A percentile compares a stretch with the other conserved stretches of the same genome.
Evolutionary conservation across 2,888 invertebrate genomes (phyloP).

Genomic region (Catocala sponsa): DNA sequence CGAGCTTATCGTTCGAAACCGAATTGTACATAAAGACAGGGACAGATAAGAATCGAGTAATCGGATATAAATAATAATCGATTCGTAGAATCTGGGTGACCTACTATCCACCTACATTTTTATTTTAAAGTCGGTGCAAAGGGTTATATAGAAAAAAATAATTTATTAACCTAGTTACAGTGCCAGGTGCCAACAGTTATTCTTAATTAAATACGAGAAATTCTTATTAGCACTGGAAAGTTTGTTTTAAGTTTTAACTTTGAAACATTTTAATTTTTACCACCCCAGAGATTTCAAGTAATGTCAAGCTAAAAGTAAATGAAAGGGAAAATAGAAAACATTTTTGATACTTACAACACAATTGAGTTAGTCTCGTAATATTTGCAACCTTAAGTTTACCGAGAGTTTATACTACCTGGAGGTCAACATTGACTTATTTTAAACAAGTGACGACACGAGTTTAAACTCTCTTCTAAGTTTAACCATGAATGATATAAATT

Average conservation of each 20-base stretch:
- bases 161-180: conserved; percentile 57
- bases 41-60: conserved; percentile 1
- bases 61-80: conserved; percentile 27
- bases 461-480: too few species aligned
- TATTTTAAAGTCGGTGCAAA: conserved; percentile 28
- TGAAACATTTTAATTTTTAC: conserved; percentile 40
- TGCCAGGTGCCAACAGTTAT: conserved; percentile 52
- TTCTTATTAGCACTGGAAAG: conserved; percentile 41
- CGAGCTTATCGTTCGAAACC: conserved; percentile 21
- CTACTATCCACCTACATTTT: conserved; percentile 30
- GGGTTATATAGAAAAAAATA: conserved; percentile 37
- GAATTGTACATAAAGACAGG: conserved; percentile 18
- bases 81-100: conserved; percentile 31
- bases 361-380: neutral
- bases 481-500: too few species aligned
- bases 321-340: conserved; percentile 8
- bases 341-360: neutral
- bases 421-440: too few species aligned
- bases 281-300: conserved; percentile 32
- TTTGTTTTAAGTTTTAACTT: conserved; percentile 44
- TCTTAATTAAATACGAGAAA: conserved; percentile 58
- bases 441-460: too few species aligned
- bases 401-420: too few species aligned
- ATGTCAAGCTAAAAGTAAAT: conserved; percentile 23
- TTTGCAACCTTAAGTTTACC: neutral